Base-by-base conservation (phyloP, 2,113 vertebrate species). In the Fregetta grallaria region DNA sequence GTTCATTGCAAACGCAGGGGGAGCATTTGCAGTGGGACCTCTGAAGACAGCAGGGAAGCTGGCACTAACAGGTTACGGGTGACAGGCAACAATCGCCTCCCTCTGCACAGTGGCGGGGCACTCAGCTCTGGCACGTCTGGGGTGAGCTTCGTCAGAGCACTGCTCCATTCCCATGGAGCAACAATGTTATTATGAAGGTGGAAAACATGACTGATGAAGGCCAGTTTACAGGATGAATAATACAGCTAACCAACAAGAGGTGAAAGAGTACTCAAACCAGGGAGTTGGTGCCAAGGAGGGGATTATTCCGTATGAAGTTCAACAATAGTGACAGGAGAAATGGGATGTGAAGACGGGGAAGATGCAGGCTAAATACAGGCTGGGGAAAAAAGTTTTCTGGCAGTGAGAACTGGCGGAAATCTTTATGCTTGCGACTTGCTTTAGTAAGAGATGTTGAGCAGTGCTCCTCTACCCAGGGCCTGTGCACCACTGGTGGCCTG, bases 1-100 rank as follows among this genome's bases (percentile, higher is more conserved):
- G 0, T 17, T 67, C 34, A 45, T 2, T 61, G 68, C 77, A 42
- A 65, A 36, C 0, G 0, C 49, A 58, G 15, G 11, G 32, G 15
- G 5, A 84, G 34, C 0, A 0, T 70, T n/a, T 67, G 67, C 47
- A 84, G 44, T 18, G 22, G 53, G 44, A 86, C 7, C 7, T 44
- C 30, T 15, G 68, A 58, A 67, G 75, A 32, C 42, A 88, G 58
- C 36, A 49, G 78, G 58, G 71, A 49, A 23, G 40, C 30, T 88
- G 66, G 53, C 84, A 82, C 23, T 52, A 13, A 17, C 7, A 65
- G 14, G 13, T 38, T 11, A 1, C 0, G 1, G 78, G 40, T 44
- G 30, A 47, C 42, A 49, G 22, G 70, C 53, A 76, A 67, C 36
- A 49, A 16, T 11, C 3, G 3, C 11, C 40, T 82, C 30, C 22